Evolutionary conservation across 1,140 invertebrate species (phyloP).

Genomic region (Whitmania pigra): DNA sequence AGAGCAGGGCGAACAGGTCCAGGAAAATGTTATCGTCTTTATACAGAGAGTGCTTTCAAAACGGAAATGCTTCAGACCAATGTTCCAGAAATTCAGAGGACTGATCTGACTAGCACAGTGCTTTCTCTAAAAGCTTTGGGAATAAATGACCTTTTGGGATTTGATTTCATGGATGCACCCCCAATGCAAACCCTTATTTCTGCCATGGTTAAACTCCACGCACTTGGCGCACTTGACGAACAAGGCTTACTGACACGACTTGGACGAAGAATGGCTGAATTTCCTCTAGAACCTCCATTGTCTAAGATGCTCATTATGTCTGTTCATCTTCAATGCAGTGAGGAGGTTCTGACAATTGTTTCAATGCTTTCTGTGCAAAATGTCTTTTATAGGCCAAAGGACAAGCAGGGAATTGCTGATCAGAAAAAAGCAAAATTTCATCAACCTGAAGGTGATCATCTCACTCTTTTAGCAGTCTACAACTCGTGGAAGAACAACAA

Average conservation of each 20-base stretch:
- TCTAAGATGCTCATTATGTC: conserved; percentile 99
- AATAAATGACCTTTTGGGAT: conserved; percentile 97
- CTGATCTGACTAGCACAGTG: conserved; percentile 87
- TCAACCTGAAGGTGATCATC: conserved; percentile 92
- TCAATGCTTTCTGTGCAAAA: conserved; percentile 98
- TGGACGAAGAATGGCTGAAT: conserved; percentile 94
- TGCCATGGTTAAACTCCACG: conserved; percentile 91
- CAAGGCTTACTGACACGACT: conserved; percentile 86
- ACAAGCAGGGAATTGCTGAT: conserved; percentile 93
- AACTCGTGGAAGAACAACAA: conserved; percentile 99
- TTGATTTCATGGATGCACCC: conserved; percentile 99
- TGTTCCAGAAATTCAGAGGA: conserved; percentile 97
- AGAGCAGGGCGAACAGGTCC: conserved; percentile 90
- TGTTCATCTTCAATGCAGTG: conserved; percentile 91
- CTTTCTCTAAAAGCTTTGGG: conserved; percentile 97
- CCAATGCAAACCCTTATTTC: conserved; percentile 82
- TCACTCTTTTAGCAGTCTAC: conserved; percentile 92
- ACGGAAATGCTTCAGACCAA: conserved; percentile 97
- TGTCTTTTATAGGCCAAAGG: conserved; percentile 82
- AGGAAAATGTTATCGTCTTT: conserved; percentile 92
- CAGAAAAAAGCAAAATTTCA: conserved; percentile 98
- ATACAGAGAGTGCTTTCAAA: conserved; percentile 91
- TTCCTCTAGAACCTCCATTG: conserved; percentile 93
- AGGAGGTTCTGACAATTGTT: conserved; percentile 95
- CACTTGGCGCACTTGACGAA: conserved; percentile 87